Conservation (phyloP, 2,113 vertebrate genomes). For the Spheniscus mendiculus region DNA sequence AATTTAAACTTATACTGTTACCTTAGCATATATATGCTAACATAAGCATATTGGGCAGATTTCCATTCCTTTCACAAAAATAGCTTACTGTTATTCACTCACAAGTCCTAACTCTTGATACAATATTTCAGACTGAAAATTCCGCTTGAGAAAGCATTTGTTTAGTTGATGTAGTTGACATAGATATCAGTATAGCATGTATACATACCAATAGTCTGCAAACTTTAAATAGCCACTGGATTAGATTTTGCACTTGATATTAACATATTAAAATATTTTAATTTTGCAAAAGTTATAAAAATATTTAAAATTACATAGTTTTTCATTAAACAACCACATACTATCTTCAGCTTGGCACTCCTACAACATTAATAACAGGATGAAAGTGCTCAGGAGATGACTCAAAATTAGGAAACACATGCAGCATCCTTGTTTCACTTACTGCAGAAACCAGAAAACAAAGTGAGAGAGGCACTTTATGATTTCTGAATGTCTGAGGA, state of each 20-base stretch:
- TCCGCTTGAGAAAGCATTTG: neutral
- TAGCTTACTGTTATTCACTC: neutral
- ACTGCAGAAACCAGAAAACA: neutral
- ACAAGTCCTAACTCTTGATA: neutral
- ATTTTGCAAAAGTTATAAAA: neutral
- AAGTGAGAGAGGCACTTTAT: neutral
- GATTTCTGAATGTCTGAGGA: neutral
- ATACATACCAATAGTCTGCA: neutral
- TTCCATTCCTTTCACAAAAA: neutral
- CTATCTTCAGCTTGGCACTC: neutral
- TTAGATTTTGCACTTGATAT: neutral
- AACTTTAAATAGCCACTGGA: neutral
- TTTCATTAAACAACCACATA: neutral
- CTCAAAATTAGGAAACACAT: neutral
- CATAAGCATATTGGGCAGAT: neutral
- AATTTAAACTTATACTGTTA: neutral
- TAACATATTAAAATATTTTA: neutral
- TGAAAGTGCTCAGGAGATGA: neutral
- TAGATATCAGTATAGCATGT: neutral
- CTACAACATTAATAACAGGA: neutral
- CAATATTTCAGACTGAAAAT: neutral
- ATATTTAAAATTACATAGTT: neutral
- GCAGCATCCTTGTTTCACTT: neutral
- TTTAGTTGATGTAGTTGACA: neutral
- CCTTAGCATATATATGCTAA: neutral